A percentile compares a stretch with the other conserved stretches of the same genome.
These are phyloP conservation scores for Pollimyrus isidori DNA, from an alignment of 2,113 vertebrate species.

Conservation along the genomic window DNA sequence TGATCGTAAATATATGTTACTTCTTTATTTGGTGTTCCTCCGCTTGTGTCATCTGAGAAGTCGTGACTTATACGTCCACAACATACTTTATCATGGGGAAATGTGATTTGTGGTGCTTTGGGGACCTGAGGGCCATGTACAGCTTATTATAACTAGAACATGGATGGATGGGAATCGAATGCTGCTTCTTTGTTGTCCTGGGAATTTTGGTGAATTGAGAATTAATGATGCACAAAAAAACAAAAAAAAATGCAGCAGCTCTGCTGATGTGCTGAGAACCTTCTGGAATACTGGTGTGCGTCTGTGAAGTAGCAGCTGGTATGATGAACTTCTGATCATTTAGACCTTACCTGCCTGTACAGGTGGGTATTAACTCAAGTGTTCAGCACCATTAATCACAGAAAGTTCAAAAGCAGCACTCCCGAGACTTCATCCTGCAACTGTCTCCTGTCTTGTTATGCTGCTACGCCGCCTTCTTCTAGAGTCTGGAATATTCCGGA, in stretches of 20 bases:
- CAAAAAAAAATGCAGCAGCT: neutral
- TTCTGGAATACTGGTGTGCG: neutral
- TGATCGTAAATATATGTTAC: conserved; percentile 15
- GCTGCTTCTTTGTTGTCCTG: neutral
- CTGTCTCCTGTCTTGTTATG: neutral
- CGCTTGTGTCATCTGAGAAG: neutral
- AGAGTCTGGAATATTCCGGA: neutral
- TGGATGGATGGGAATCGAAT: neutral
- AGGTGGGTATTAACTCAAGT: neutral
- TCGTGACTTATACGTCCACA: neutral
- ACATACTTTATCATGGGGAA: neutral
- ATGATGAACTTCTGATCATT: neutral
- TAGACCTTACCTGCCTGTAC: neutral
- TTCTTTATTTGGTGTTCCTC: conserved; percentile 6
- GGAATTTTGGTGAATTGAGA: neutral
- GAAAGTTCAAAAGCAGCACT: neutral
- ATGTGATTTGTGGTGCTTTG: neutral
- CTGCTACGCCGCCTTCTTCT: neutral
- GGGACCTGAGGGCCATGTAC: neutral
- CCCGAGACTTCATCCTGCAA: neutral
- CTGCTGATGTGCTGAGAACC: neutral
- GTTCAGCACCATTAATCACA: neutral
- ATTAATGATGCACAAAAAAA: neutral
- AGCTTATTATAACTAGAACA: neutral
- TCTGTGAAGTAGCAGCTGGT: neutral